A percentile compares a stretch with the other conserved stretches of the same genome.
Conservation (phyloP, 2,797 vertebrate species). For the Limnodromus scolopaceus region DNA sequence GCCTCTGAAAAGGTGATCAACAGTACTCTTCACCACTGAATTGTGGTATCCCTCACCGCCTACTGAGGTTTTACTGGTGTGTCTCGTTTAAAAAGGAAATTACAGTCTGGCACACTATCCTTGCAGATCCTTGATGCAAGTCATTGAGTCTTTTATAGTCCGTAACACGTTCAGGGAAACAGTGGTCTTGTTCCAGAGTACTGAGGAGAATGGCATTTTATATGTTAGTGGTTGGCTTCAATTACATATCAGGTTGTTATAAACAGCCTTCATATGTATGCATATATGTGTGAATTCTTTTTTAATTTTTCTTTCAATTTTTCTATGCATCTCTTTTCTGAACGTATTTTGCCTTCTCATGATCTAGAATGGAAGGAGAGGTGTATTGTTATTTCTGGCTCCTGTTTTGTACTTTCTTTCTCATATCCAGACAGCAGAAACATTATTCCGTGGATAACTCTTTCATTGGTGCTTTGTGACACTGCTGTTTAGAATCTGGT, state of each 20-base stretch:
- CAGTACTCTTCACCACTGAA: neutral
- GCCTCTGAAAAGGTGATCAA: neutral
- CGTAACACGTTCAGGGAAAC: neutral
- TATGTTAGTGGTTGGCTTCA: neutral
- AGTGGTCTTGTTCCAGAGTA: neutral
- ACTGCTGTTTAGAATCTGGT: neutral
- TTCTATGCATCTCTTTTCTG: neutral
- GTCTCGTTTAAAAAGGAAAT: neutral
- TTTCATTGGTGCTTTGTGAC: neutral
- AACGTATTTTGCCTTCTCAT: neutral
- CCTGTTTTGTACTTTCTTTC: neutral
- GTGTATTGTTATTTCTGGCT: neutral
- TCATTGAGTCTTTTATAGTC: neutral
- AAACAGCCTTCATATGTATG: neutral
- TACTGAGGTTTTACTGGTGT: neutral
- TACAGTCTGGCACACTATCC: neutral
- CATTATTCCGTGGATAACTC: neutral
- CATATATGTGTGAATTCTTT: neutral
- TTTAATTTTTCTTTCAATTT: neutral
- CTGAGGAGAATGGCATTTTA: neutral
- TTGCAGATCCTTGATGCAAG: neutral
- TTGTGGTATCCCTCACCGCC: neutral
- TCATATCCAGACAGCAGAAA: neutral
- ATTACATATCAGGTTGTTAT: neutral
- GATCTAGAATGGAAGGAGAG: neutral